Conservation (phyloP, 2,113 vertebrate genomes). For the Neogobius melanostomus region DNA sequence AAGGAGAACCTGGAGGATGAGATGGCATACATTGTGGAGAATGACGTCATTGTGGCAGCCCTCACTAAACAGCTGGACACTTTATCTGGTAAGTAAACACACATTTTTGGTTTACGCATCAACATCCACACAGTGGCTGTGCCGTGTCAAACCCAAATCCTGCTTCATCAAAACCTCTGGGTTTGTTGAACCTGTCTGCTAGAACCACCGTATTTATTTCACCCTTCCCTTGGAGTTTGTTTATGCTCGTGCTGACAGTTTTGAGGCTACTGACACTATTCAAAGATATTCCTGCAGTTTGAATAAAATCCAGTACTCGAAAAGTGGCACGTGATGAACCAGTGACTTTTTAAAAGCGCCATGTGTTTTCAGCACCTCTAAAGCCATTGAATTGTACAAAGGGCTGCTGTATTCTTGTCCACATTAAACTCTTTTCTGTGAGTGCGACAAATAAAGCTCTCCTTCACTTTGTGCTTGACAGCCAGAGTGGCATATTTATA, state of each 20-base stretch:
- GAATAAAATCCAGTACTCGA: constrained; percentile 65
- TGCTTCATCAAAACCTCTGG: constrained; percentile 38
- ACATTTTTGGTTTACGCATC: constrained; percentile 26
- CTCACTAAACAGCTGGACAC: constrained; percentile 88
- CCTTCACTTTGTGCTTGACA: constrained; percentile 43
- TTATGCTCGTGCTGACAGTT: constrained; percentile 65
- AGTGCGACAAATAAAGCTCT: constrained; percentile 60
- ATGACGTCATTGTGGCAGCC: constrained; percentile 88
- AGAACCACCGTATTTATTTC: constrained; percentile 62
- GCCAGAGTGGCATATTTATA: constrained; percentile 67
- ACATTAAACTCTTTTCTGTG: constrained; percentile 55
- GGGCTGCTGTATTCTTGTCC: constrained; percentile 40
- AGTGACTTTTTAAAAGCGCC: constrained; percentile 71
- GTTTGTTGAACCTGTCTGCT: constrained; percentile 44
- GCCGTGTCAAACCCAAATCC: constrained; percentile 19
- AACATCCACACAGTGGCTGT: constrained; percentile 19
- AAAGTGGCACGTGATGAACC: constrained; percentile 73
- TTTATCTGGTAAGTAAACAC: constrained; percentile 81
- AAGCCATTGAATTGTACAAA: constrained; percentile 43
- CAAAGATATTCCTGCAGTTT: constrained; percentile 70
- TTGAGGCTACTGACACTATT: constrained; percentile 58
- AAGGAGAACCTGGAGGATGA: constrained; percentile 89
- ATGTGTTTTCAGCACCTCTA: constrained; percentile 61
- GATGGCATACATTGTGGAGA: constrained; percentile 97
- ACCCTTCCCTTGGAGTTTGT: constrained; percentile 55